These are phyloP conservation scores for Cyphomyrus discorhynchus DNA, from an alignment of 2,113 vertebrate species.

Conservation along the genomic window DNA sequence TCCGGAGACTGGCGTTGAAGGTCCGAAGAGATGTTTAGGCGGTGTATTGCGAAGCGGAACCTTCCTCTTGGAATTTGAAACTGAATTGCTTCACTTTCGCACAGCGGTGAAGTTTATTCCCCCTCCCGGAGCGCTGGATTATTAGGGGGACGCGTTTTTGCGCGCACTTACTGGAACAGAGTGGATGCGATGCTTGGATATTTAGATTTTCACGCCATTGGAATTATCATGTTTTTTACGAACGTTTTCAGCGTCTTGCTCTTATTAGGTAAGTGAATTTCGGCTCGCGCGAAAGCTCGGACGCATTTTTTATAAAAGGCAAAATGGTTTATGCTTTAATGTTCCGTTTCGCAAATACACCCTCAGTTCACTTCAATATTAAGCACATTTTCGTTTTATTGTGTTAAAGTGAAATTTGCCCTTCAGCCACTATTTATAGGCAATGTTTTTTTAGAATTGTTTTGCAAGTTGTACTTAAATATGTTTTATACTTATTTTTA, in stretches of 20 bases:
- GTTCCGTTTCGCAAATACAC: not conserved
- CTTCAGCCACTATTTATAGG: not conserved
- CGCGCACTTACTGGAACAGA: not conserved
- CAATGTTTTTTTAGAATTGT: not conserved
- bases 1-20: not conserved
- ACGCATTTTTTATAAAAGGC: not conserved
- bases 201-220: conserved; percentile 17
- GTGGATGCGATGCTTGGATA: conserved; percentile 9
- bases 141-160: not conserved
- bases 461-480: not conserved
- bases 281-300: not conserved
- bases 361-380: not conserved
- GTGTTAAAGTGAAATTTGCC: not conserved
- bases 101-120: conserved; percentile 8
- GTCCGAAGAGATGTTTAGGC: not conserved
- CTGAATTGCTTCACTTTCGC: not conserved
- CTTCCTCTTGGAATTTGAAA: not conserved
- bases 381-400: not conserved
- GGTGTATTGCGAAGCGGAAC: not conserved
- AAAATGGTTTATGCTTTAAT: not conserved
- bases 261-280: conserved; percentile 37
- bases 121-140: conserved; percentile 10
- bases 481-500: not conserved
- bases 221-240: conserved; percentile 36
- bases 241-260: conserved; percentile 40